These are phyloP conservation scores for Phaethon lepturus DNA, from an alignment of 2,113 vertebrate genomes.

Conservation along the genomic window DNA sequence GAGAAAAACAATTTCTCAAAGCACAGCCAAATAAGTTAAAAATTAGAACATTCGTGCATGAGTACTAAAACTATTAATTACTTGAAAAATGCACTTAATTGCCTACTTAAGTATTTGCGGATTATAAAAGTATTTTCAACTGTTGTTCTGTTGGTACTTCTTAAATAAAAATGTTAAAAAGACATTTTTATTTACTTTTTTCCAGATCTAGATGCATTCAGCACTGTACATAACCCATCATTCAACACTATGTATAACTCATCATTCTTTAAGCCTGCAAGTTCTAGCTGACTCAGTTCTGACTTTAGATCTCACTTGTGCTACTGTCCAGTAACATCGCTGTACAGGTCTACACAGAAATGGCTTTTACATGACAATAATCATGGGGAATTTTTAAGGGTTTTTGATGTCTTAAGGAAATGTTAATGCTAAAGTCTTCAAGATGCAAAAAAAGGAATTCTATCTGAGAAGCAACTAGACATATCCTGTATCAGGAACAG, in stretches of 20 bases:
- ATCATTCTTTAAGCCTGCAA: not conserved
- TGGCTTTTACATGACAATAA: not conserved
- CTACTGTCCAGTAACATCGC: not conserved
- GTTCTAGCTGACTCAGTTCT: not conserved
- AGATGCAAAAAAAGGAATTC: not conserved
- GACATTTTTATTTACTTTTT: not conserved
- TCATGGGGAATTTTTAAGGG: not conserved
- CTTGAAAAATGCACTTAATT: not conserved
- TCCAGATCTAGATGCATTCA: not conserved
- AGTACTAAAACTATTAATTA: not conserved
- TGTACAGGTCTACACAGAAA: not conserved
- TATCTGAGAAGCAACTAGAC: not conserved
- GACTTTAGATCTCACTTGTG: not conserved
- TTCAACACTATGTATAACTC: not conserved
- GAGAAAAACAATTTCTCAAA: not conserved
- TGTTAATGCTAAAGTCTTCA: not conserved
- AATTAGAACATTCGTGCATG: not conserved
- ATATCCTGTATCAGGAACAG: too few species aligned
- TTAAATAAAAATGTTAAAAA: not conserved
- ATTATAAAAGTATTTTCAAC: not conserved
- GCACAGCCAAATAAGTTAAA: not conserved
- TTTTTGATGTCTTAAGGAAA: not conserved
- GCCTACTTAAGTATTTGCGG: not conserved
- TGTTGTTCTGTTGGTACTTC: not conserved
- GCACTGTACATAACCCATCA: not conserved